Evolutionary conservation across 2,888 invertebrate species (phyloP).

Genomic region (Operophtera brumata): DNA sequence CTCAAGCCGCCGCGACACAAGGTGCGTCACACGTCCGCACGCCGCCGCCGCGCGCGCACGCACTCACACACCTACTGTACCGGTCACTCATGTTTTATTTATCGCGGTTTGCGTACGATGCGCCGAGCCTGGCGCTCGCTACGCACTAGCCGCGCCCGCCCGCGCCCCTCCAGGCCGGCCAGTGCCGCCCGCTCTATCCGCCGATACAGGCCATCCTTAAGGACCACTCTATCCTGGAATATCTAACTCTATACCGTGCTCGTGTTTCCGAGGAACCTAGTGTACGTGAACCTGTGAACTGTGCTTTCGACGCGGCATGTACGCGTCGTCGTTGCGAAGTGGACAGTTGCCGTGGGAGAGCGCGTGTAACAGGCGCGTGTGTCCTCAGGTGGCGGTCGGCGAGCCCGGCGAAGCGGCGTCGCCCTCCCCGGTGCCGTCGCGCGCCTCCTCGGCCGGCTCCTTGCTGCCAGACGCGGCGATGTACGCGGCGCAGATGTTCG

Average conservation of each 20-base stretch:
- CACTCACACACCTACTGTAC: conserved; percentile 73
- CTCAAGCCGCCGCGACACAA: conserved; percentile 83
- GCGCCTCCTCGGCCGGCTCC: conserved; percentile 79
- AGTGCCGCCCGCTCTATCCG: conserved; percentile 81
- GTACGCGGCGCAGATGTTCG: conserved; percentile 86
- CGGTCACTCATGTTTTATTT: conserved; percentile 80
- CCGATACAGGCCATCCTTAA: conserved; percentile 75
- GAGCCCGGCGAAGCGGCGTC: conserved; percentile 82
- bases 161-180: conserved; percentile 81
- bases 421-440: conserved; percentile 83
- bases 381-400: conserved; percentile 80
- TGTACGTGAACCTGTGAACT: conserved; percentile 77
- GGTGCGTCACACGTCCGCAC: conserved; percentile 81
- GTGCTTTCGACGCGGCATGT: conserved; percentile 76
- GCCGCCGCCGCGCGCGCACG: conserved; percentile 79
- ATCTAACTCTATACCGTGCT: conserved; percentile 56
- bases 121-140: conserved; percentile 80
- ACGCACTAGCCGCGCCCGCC: conserved; percentile 80
- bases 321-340: conserved; percentile 82
- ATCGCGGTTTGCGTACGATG: conserved; percentile 81
- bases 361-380: conserved; percentile 84
- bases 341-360: conserved; percentile 81
- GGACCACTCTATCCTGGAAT: conserved; percentile 50
- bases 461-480: conserved; percentile 83
- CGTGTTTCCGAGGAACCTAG: conserved; percentile 63